Evolutionary conservation across 1,140 invertebrate genomes (phyloP).

Genomic region (Lanistes nyassanus): DNA sequence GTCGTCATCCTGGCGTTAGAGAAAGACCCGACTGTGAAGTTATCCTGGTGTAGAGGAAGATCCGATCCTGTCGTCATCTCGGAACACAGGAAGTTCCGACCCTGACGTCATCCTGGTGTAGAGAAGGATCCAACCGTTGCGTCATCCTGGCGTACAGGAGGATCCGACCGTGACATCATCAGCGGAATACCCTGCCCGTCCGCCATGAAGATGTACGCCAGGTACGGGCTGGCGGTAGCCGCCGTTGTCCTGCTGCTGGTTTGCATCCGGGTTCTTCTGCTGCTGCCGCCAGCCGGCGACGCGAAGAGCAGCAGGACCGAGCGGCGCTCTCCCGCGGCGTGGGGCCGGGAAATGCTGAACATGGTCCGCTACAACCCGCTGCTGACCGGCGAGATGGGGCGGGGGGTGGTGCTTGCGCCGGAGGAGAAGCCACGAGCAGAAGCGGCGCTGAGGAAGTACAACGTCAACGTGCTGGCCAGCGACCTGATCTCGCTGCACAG

Average conservation of each 20-base stretch:
- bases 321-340: neutral
- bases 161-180: neutral
- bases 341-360: neutral
- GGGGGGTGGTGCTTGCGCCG: slow-evolving; percentile 41
- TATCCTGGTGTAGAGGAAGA: too few relatives aligned
- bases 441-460: slow-evolving; percentile 33
- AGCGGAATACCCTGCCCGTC: neutral
- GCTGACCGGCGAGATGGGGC: slow-evolving; percentile 45
- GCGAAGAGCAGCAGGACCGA: neutral
- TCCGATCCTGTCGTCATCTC: neutral
- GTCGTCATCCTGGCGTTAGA: too few relatives aligned
- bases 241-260: slow-evolving; percentile 18
- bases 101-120: neutral
- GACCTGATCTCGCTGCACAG: slow-evolving; percentile 51
- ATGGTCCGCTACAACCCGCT: slow-evolving; percentile 41
- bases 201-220: neutral
- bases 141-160: neutral
- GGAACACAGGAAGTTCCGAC: too few relatives aligned
- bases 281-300: neutral
- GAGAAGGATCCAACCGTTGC: neutral
- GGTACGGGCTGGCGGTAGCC: slow-evolving; percentile 1
- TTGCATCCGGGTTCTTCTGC: slow-evolving; percentile 5
- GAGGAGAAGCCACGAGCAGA: slow-evolving; percentile 33
- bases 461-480: slow-evolving; percentile 46
- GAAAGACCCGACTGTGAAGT: too few relatives aligned